Base-by-base conservation (phyloP, 2,797 vertebrate genomes). In the Heteromormyrus szaboi region DNA sequence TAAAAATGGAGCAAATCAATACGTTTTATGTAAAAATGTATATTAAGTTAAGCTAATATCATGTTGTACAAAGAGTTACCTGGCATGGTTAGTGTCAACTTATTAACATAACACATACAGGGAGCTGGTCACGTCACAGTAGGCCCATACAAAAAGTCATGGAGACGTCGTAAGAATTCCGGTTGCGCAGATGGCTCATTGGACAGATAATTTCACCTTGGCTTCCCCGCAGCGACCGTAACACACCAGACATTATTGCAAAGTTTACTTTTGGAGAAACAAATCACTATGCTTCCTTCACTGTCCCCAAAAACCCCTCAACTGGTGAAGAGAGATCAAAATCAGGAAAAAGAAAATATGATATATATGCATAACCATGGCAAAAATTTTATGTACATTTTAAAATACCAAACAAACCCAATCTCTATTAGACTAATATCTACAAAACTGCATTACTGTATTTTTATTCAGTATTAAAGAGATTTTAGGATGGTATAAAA, bases 161-260 rank as follows among this genome's bases (percentile, higher is more conserved):
- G 37, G 72, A 84, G 79, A 48, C 22, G 79, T n/a, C 2, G 8
- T 22, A 84, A 84, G 81, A 48, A 84, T 44, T 79, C 46, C 3
- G 81, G 41, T 50, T 29, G 81, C 12, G 22, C 41, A 84, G 46
- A 9, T n/a, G 81, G 81, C 81, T 84, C 81, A 84, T 4, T 48
- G 76, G 76, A 81, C 3, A 84, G 81, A 19, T 44, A 14, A 50
- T 37, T 22, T 19, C 91, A 72, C 92, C 92, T 89, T 54, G 37
- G 90, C 88, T 91, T 94, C 91, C 92, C 90, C 91, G 44, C 92
- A 62, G 87, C 88, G 22, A 89, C 89, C 91, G 90, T 2, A 90
- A 44, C 91, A 91, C 81, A 46, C 44, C 91, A 90, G 92, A 94
- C 93, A 91, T 96, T 95, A 98, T 97, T 97, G 97, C 97, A 94